Conservation (phyloP, 2,113 vertebrate genomes). For the Okapia johnstoni region DNA sequence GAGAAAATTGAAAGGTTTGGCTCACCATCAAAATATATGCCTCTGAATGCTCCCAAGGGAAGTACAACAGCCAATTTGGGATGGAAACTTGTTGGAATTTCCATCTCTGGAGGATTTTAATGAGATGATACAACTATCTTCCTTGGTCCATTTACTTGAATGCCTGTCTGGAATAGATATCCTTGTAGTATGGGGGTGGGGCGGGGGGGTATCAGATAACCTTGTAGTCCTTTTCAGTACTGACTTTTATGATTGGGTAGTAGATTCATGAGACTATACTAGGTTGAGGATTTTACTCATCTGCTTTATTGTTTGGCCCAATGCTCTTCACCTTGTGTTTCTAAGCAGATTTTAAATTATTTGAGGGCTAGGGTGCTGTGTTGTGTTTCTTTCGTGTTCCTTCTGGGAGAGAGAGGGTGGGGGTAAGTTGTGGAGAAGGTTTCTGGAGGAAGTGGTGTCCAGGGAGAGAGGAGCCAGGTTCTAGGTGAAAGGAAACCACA, state of each 20-base stretch:
- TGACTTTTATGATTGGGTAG: not conserved
- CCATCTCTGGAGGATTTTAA: conserved; percentile 32
- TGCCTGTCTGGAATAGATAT: not conserved
- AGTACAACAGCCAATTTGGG: not conserved
- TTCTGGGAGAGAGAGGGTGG: not conserved
- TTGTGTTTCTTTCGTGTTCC: not conserved
- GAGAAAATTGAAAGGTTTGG: conserved; percentile 51
- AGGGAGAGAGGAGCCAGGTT: not conserved
- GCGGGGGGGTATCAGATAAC: not conserved
- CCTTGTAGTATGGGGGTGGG: not conserved
- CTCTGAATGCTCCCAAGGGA: not conserved
- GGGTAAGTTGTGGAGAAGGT: not conserved
- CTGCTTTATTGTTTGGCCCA: not conserved
- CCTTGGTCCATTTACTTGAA: conserved; percentile 34
- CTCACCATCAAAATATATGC: conserved; percentile 19
- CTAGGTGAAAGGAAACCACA: not conserved
- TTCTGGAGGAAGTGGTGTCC: not conserved
- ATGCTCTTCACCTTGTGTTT: not conserved
- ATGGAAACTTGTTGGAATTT: conserved; percentile 44
- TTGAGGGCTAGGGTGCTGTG: not conserved
- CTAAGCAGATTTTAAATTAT: not conserved
- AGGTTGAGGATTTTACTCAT: not conserved
- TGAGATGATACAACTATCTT: not conserved
- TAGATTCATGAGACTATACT: not conserved
- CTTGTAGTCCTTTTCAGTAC: not conserved